These are phyloP conservation scores for Leptestheria dahalacensis DNA, from an alignment of 1,140 invertebrate genomes.

Conservation along the genomic window DNA sequence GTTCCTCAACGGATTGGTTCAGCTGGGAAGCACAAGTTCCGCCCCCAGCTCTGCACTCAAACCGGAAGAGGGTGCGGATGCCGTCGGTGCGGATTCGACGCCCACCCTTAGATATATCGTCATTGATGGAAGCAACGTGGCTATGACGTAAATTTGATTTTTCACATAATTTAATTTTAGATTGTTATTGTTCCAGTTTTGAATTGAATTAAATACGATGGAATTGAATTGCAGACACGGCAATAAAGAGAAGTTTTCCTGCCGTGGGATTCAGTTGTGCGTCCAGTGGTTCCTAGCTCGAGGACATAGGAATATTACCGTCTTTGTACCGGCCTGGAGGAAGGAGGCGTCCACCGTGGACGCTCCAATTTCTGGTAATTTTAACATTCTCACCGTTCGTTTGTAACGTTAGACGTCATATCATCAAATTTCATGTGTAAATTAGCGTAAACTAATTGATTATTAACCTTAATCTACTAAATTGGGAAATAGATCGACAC, in stretches of 20 bases:
- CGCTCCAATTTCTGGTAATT: constrained; percentile 56
- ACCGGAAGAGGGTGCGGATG: not conserved
- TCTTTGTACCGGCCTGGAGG: constrained; percentile 91
- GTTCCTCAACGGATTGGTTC: constrained; percentile 51
- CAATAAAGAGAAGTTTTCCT: constrained; percentile 87
- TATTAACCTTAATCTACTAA: not conserved
- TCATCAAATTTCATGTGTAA: not conserved
- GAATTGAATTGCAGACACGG: constrained; percentile 53
- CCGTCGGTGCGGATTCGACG: not conserved
- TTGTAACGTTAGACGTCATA: not conserved
- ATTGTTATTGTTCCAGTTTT: constrained; percentile 9
- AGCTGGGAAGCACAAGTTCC: constrained; percentile 25
- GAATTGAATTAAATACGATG: constrained; percentile 14
- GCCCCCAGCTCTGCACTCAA: not conserved
- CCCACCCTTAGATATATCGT: constrained; percentile 59
- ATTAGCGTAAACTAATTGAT: not conserved
- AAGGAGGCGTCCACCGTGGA: constrained; percentile 73
- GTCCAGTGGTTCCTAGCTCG: constrained; percentile 78
- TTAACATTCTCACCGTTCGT: not conserved
- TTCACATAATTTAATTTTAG: not conserved
- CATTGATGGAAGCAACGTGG: constrained; percentile 94
- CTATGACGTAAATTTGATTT: constrained; percentile 63
- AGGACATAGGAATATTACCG: constrained; percentile 84
- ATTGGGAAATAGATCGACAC: constrained; percentile 51
- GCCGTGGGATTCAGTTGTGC: constrained; percentile 80